phyloP scores from a whole-genome alignment of 92 coral and sea anemone genomes.

The Phenganax marumi region DNA sequence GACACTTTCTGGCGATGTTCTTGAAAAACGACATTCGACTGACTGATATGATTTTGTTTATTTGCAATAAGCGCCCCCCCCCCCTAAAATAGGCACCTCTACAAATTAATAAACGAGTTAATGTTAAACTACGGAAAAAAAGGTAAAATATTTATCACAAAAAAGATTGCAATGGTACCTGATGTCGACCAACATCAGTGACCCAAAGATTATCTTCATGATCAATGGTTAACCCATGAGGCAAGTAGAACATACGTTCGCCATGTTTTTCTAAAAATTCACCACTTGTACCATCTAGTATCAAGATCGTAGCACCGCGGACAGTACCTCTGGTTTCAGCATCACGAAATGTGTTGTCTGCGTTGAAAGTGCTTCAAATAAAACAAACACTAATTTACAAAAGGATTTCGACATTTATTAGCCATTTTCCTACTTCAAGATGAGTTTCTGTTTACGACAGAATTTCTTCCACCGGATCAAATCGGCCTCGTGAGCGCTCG shows the following conservation, averaged over 20 bases:
- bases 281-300: conserved; percentile 70
- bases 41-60: no score
- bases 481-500: no score
- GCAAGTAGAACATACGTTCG: conserved; percentile 67
- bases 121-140: no score
- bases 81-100: no score
- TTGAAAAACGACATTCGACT: no score
- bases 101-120: no score
- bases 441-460: no score
- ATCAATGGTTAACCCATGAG: conserved; percentile 88
- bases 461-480: no score
- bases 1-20: no score
- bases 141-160: neutral
- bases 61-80: no score
- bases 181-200: conserved; percentile 92
- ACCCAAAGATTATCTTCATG: conserved; percentile 78
- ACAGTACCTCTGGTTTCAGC: conserved; percentile 56
- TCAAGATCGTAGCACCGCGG: conserved; percentile 63
- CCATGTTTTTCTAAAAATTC: conserved; percentile 58
- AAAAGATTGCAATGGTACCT: conserved; percentile 54
- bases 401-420: neutral
- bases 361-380: conserved; percentile 67
- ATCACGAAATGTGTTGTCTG: conserved; percentile 38
- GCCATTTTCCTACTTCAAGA: no score
- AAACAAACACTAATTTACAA: neutral